Evolutionary conservation across 1,140 invertebrate genomes (phyloP).

Genomic region (Sycophila sp.): DNA sequence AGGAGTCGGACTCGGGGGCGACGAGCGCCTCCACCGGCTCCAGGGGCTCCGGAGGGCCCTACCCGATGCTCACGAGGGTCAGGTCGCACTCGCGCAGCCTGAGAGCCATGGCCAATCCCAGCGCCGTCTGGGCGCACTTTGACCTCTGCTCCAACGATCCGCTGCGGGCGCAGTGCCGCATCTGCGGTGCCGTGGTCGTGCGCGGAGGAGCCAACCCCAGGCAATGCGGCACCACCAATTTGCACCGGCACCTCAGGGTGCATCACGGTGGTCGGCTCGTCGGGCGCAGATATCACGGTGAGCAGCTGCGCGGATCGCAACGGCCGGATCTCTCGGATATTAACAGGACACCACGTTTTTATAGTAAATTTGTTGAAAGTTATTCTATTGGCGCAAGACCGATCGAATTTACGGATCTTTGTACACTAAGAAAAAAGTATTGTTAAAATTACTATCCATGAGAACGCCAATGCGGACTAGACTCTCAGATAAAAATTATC

Average conservation of each 20-base stretch:
- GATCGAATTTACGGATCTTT: no score
- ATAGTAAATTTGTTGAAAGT: no score
- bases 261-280: slow-evolving; percentile 64
- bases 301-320: no score
- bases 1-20: neutral
- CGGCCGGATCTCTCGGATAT: no score
- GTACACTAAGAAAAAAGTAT: no score
- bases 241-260: slow-evolving; percentile 62
- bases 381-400: no score
- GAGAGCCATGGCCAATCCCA: slow-evolving; percentile 63
- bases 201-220: slow-evolving; percentile 62
- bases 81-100: slow-evolving; percentile 61
- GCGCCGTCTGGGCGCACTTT: slow-evolving; percentile 65
- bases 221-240: slow-evolving; percentile 64
- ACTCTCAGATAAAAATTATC: no score
- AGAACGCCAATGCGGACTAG: no score
- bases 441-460: no score
- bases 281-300: slow-evolving; percentile 64
- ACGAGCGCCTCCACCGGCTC: slow-evolving; percentile 29
- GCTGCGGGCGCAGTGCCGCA: slow-evolving; percentile 60
- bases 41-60: slow-evolving; percentile 4
- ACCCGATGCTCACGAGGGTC: slow-evolving; percentile 48
- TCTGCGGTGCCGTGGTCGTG: slow-evolving; percentile 64
- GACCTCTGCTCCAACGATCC: slow-evolving; percentile 62
- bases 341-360: no score